These are phyloP conservation scores for Pseudomugil gertrudae DNA, from an alignment of 2,797 vertebrate genomes.

Conservation along the genomic window DNA sequence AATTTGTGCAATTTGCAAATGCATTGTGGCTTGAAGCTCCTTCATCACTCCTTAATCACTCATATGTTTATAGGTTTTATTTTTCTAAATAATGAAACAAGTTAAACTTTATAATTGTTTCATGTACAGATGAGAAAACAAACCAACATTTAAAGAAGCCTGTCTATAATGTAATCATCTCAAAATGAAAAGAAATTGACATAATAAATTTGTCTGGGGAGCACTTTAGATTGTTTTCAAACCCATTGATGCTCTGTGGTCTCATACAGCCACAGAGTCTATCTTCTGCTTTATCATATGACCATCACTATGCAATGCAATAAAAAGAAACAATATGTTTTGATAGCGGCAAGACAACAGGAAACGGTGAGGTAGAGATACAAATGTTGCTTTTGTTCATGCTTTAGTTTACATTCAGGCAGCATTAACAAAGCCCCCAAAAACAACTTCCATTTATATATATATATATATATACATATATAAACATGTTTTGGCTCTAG, in stretches of 20 bases:
- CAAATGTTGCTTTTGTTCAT: no score
- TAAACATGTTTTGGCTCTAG: no score
- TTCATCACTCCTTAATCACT: neutral
- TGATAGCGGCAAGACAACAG: no score
- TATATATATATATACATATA: no score
- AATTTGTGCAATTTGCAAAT: constrained; percentile 48
- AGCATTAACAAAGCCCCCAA: no score
- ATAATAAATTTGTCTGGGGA: neutral
- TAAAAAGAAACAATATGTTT: no score
- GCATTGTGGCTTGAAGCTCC: constrained; percentile 28
- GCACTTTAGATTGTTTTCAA: neutral
- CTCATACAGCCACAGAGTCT: neutral
- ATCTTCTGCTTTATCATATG: neutral
- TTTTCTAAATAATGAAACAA: neutral
- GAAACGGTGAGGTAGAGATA: no score
- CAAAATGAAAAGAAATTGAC: neutral
- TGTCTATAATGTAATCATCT: neutral
- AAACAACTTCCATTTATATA: no score
- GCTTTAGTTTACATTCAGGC: no score
- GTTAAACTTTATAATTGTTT: neutral
- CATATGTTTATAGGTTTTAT: neutral
- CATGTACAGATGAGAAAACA: neutral
- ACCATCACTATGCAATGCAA: no score
- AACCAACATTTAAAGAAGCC: neutral
- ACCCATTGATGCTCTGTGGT: neutral